These are phyloP conservation scores for Glandiceps talaboti DNA, from an alignment of 53 echinoderm and acorn worm genomes.

Conservation along the genomic window DNA sequence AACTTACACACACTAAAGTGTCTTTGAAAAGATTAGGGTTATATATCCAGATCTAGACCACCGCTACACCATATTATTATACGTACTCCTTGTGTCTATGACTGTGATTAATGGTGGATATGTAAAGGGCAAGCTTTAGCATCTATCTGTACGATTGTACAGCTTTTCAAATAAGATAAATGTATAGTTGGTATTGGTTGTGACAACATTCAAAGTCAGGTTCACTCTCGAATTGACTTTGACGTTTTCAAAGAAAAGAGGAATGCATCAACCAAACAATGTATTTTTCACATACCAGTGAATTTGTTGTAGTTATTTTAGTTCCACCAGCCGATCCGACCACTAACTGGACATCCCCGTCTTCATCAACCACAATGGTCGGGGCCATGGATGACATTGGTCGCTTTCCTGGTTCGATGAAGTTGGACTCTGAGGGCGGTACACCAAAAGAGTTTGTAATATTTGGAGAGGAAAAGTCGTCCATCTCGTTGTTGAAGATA, in stretches of 20 bases:
- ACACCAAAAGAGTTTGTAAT: constrained; percentile 48
- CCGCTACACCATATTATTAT: too few species aligned
- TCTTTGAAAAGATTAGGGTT: too few species aligned
- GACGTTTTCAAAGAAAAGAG: not conserved
- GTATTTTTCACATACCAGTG: constrained; percentile 23
- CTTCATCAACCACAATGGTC: constrained; percentile 33
- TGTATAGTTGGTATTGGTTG: too few species aligned
- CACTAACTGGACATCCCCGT: constrained; percentile 37
- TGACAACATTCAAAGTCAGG: too few species aligned
- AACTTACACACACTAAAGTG: too few species aligned
- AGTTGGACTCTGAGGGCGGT: constrained; percentile 69
- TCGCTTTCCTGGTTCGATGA: constrained; percentile 69
- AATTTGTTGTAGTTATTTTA: constrained; percentile 43
- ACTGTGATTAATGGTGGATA: too few species aligned
- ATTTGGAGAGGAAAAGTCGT: constrained; percentile 76
- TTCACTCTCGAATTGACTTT: too few species aligned
- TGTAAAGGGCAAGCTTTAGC: too few species aligned
- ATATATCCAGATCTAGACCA: too few species aligned
- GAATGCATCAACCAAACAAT: not conserved
- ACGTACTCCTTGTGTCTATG: too few species aligned
- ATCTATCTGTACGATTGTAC: too few species aligned
- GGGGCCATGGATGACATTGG: constrained; percentile 96
- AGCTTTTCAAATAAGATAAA: too few species aligned
- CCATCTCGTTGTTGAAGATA: constrained; percentile 93
- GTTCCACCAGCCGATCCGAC: constrained; percentile 72